phyloP scores from a whole-genome alignment of 1,140 invertebrate genomes.

The Cydia splendana region DNA sequence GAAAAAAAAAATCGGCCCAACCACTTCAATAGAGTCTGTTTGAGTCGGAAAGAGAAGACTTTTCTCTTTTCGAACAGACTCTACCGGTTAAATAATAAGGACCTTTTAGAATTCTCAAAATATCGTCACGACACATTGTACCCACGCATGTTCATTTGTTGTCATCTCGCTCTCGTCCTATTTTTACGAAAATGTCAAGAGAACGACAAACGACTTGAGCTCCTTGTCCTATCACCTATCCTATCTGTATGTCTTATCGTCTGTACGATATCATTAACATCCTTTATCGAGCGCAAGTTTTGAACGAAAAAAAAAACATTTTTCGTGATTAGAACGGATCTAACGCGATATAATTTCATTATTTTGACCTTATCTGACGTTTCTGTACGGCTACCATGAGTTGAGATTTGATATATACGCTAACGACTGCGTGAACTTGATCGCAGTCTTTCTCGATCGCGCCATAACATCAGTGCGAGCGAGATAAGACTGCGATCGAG shows the following conservation, averaged over 20 bases:
- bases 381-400: too few species aligned
- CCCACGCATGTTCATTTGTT: slow-evolving; percentile 75
- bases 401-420: too few species aligned
- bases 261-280: slow-evolving; percentile 26
- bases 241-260: neutral
- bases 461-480: too few species aligned
- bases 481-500: too few species aligned
- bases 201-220: slow-evolving; percentile 36
- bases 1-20: too few species aligned
- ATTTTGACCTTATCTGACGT: neutral
- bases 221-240: slow-evolving; percentile 9
- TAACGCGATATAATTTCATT: neutral
- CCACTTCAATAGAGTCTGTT: too few species aligned
- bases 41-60: too few species aligned
- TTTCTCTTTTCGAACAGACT: too few species aligned
- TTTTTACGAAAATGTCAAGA: slow-evolving; percentile 61
- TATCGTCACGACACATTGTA: slow-evolving; percentile 7
- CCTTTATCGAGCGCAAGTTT: slow-evolving; percentile 20
- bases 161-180: slow-evolving; percentile 62
- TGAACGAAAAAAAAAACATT: neutral
- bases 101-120: neutral
- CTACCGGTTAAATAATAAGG: too few species aligned
- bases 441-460: too few species aligned
- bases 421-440: too few species aligned
- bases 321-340: neutral